These are phyloP conservation scores for Axinella damicornis DNA, from an alignment of 37 sponge, comb jelly and placozoan genomes.

Conservation along the genomic window DNA sequence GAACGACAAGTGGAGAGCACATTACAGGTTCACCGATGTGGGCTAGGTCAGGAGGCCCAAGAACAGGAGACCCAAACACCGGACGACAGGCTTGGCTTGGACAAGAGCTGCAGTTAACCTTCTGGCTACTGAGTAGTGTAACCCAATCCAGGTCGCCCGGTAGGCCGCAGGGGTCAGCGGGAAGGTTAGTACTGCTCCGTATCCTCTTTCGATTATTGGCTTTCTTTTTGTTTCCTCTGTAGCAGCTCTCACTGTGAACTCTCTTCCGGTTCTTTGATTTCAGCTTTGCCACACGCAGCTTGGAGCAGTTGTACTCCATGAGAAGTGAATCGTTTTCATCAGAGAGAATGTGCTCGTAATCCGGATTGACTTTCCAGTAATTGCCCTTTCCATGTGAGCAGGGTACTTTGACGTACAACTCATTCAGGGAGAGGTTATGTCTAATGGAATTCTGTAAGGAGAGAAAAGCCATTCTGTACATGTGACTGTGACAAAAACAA, in stretches of 20 bases:
- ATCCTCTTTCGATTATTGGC: neutral
- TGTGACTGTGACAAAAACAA: neutral
- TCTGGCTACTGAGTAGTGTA: constrained; percentile 71
- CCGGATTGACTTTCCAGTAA: constrained; percentile 87
- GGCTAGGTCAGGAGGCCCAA: constrained; percentile 50
- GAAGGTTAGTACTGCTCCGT: neutral
- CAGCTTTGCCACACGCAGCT: constrained; percentile 10
- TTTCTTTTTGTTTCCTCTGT: neutral
- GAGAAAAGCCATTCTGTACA: neutral
- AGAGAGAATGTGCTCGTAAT: constrained; percentile 60
- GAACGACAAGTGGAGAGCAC: constrained; percentile 57
- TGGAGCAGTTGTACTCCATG: constrained; percentile 13
- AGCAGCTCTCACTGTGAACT: constrained; percentile 17
- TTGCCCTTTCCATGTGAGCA: constrained; percentile 81
- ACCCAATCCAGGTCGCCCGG: constrained; percentile 77
- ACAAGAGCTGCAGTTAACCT: constrained; percentile 35
- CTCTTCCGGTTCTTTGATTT: constrained; percentile 37
- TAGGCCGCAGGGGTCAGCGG: constrained; percentile 52
- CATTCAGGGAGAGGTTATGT: constrained; percentile 80
- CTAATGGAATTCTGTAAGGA: constrained; percentile 71
- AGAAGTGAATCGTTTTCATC: constrained; percentile 8
- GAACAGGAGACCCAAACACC: constrained; percentile 40
- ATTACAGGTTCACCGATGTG: constrained; percentile 51
- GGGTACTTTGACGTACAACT: constrained; percentile 80
- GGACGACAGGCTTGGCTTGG: constrained; percentile 26